phyloP scores from a whole-genome alignment of 30 jellyfish, hydroid and myxozoan genomes.

The Turritopsis rubra region DNA sequence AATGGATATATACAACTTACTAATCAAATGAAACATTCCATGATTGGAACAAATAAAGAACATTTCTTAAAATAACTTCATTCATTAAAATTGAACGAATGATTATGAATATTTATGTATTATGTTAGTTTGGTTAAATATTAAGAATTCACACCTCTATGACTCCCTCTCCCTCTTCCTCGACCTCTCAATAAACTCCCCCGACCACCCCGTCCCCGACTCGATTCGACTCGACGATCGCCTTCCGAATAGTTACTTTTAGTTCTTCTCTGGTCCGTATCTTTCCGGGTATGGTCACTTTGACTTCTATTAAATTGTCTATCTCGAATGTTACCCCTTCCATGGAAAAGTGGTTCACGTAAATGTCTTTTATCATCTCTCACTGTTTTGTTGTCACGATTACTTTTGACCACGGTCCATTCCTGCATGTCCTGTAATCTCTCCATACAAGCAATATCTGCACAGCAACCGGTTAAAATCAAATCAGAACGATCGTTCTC shows the following conservation, averaged over 20 bases:
- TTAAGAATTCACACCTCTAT: neutral
- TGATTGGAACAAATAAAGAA: no score
- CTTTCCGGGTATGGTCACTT: constrained; percentile 31
- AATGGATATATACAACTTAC: neutral
- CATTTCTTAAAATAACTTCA: neutral
- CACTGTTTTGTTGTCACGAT: constrained; percentile 4
- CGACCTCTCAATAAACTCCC: constrained; percentile 1
- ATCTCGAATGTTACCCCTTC: neutral
- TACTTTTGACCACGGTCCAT: constrained; percentile 35
- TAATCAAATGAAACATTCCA: neutral
- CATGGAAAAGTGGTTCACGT: constrained; percentile 6
- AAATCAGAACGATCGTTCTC: neutral
- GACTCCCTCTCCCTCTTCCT: constrained; percentile 1
- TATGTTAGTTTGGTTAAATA: neutral
- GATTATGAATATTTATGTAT: no score
- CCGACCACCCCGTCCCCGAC: constrained; percentile 8
- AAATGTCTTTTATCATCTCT: neutral
- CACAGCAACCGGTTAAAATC: neutral
- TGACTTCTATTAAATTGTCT: constrained; percentile 28
- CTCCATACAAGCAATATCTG: neutral
- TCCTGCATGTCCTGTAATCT: neutral
- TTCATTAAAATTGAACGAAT: neutral
- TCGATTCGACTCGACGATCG: constrained; percentile 13
- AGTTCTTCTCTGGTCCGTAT: constrained; percentile 10
- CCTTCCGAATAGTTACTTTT: constrained; percentile 10